These are phyloP conservation scores for Kryptolebias ocellatus DNA, from an alignment of 2,797 vertebrate genomes.

Conservation along the genomic window DNA sequence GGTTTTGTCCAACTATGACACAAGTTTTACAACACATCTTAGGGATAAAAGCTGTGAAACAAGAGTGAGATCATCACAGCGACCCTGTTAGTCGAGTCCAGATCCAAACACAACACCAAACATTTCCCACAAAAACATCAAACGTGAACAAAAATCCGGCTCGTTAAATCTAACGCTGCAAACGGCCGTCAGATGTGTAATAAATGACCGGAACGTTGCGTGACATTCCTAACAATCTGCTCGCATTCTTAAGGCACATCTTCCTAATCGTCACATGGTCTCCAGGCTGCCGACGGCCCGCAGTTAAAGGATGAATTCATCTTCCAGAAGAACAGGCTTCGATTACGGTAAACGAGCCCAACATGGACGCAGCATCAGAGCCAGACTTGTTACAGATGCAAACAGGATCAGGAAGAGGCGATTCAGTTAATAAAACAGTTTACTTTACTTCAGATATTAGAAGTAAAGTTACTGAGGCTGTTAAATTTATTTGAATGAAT, in stretches of 20 bases:
- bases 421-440: too few relatives aligned
- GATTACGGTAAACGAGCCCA: slow-evolving; percentile 44
- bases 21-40: slow-evolving; percentile 36
- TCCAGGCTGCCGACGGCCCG: slow-evolving; percentile 15
- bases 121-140: slow-evolving; percentile 12
- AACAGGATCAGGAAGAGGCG: too few relatives aligned
- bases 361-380: slow-evolving; percentile 16
- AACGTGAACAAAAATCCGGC: slow-evolving; percentile 31
- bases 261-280: slow-evolving; percentile 56
- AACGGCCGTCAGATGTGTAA: slow-evolving; percentile 15
- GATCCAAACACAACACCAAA: not conserved
- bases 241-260: slow-evolving; percentile 46
- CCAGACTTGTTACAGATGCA: not conserved
- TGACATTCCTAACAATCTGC: slow-evolving; percentile 40
- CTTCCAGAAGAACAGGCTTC: slow-evolving; percentile 35
- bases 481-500: too few relatives aligned
- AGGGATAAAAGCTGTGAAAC: slow-evolving; percentile 15
- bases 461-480: not conserved
- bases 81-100: not conserved
- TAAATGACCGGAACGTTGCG: slow-evolving; percentile 7
- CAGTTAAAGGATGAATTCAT: slow-evolving; percentile 32
- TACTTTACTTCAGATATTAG: not conserved
- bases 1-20: slow-evolving; percentile 42
- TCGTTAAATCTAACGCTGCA: slow-evolving; percentile 10
- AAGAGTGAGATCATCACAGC: slow-evolving; percentile 9